Evolutionary conservation across 2,797 vertebrate species (phyloP).

Genomic region (Iguana delicatissima): DNA sequence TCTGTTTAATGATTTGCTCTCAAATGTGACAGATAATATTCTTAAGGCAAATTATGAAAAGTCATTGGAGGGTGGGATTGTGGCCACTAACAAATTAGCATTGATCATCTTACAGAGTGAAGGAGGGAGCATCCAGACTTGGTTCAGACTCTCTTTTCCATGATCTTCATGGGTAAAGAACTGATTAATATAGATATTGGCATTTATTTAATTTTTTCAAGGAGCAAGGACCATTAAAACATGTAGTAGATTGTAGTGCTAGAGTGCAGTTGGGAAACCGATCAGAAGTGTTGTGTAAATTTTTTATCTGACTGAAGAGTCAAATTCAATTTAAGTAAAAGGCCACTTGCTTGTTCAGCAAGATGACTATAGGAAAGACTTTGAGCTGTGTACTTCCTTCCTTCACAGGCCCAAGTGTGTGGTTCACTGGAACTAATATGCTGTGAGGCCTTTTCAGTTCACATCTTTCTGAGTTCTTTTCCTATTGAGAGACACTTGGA

Average conservation of each 20-base stretch:
- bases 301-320: not conserved
- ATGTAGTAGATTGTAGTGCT: not conserved
- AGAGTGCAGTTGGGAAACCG: not conserved
- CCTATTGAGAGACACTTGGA: not conserved
- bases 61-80: not conserved
- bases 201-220: slow-evolving; percentile 14
- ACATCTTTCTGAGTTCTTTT: slow-evolving; percentile 31
- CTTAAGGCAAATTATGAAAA: not conserved
- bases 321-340: not conserved
- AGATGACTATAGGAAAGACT: not conserved
- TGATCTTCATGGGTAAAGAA: not conserved
- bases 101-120: not conserved
- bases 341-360: not conserved
- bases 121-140: not conserved
- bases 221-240: not conserved
- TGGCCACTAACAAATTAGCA: not conserved
- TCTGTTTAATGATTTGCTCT: too few relatives aligned
- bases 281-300: too few relatives aligned
- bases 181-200: not conserved
- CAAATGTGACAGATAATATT: not conserved
- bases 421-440: not conserved
- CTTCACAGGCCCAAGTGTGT: not conserved
- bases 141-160: not conserved
- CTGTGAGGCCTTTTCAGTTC: not conserved
- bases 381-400: not conserved